A percentile compares a stretch with the other conserved stretches of the same genome.
Conservation (phyloP, 1,140 invertebrate genomes). For the Spodoptera frugiperda region DNA sequence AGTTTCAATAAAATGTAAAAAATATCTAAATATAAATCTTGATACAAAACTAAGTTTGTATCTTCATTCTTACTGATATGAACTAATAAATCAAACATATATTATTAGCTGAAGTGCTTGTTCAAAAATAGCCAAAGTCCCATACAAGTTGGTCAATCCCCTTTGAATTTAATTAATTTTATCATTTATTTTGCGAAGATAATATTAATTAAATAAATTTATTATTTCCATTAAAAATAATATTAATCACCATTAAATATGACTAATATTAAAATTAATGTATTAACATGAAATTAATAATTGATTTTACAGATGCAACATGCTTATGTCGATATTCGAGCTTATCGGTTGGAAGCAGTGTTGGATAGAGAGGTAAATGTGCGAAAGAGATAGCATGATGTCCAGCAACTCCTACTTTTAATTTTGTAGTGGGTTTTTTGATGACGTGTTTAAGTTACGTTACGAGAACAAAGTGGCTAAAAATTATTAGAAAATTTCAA, state of each 20-base stretch:
- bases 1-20: too few relatives aligned
- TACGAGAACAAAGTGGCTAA: not conserved
- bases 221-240: conserved; percentile 40
- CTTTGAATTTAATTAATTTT: too few relatives aligned
- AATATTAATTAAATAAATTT: not conserved
- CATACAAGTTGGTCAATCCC: too few relatives aligned
- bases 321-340: conserved; percentile 86
- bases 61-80: too few relatives aligned
- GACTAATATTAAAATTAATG: conserved; percentile 51
- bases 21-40: too few relatives aligned
- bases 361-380: conserved; percentile 87
- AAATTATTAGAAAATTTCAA: too few relatives aligned
- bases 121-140: too few relatives aligned
- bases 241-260: not conserved
- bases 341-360: conserved; percentile 87
- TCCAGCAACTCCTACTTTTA: conserved; percentile 28
- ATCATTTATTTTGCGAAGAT: too few relatives aligned
- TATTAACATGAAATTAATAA: conserved; percentile 60
- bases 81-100: too few relatives aligned
- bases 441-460: conserved; percentile 21
- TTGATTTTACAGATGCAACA: conserved; percentile 86
- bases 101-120: too few relatives aligned
- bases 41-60: too few relatives aligned
- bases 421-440: conserved; percentile 4
- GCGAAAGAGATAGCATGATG: conserved; percentile 78